Conservation (phyloP, 2,797 vertebrate genomes). For the Scleropages formosus region DNA sequence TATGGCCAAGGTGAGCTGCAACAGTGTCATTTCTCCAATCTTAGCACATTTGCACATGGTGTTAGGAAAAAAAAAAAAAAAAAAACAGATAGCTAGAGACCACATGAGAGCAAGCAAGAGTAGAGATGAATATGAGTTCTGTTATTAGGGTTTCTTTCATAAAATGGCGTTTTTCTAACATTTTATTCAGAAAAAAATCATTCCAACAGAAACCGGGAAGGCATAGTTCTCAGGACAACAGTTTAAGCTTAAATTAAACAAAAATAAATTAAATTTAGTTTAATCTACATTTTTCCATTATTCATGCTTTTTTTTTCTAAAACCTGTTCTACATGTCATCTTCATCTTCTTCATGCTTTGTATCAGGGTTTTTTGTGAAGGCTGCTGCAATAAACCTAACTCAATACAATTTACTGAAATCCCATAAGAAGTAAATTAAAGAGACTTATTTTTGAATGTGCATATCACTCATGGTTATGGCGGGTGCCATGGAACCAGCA, state of each 20-base stretch:
- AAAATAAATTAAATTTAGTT: slow-evolving; percentile 40
- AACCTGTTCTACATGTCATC: not conserved
- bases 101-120: slow-evolving; percentile 10
- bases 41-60: slow-evolving; percentile 36
- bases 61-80: not conserved
- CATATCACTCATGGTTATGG: slow-evolving; percentile 17
- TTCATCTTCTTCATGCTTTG: not conserved
- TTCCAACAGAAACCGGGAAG: slow-evolving; percentile 50
- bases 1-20: slow-evolving; percentile 58
- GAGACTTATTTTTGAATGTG: not conserved
- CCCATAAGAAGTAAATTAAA: slow-evolving; percentile 13
- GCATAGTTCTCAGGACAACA: slow-evolving; percentile 51
- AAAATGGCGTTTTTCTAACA: slow-evolving; percentile 60
- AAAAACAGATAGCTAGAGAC: slow-evolving; percentile 21
- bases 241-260: slow-evolving; percentile 39
- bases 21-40: slow-evolving; percentile 56
- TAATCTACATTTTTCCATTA: not conserved
- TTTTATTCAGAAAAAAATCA: slow-evolving; percentile 62
- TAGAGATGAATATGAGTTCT: slow-evolving; percentile 53
- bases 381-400: not conserved
- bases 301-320: not conserved
- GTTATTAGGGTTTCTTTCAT: slow-evolving; percentile 61
- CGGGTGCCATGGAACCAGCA: not conserved
- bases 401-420: slow-evolving; percentile 8
- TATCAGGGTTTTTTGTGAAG: not conserved